Base-by-base conservation (phyloP, 1,140 invertebrate genomes). In the Hyles vespertilio region DNA sequence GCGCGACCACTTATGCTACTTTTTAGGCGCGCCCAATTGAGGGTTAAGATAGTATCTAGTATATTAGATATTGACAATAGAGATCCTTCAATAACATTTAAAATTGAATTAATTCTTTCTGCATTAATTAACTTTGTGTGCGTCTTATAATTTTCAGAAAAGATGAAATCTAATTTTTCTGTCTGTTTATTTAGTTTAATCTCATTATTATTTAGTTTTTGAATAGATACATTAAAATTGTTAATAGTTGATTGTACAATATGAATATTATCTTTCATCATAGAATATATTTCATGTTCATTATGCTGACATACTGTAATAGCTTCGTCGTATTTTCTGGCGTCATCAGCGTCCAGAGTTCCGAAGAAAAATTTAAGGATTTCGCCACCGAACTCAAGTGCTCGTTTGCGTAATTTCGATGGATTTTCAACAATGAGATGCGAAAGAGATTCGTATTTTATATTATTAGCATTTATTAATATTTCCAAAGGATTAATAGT, bases 341-440 rank as follows among this genome's bases (percentile, higher is more conserved):
- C 22, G 22, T 22, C 22, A 2, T 22, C 22, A 22, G 22, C 22
- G 22, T 56, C 60, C 54, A 69, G 46, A 7, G 65, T 67, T 5
- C 65, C 65, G 22, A 70, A 67, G 11, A 67, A 67, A 46, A 70
- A 62, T 7, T 70, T 67, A 43, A 70, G 47, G 5, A 65, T 64
- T 63, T 64, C 61, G 2, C 61, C 68, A 40, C 61, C 61, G 9
- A 62, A 61, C 58, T 67, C 57, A 34, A 67, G 11, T 36, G 57
- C 58, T 48, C 69, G 8, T 61, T 67, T 65, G 10, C 22, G 33
- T 44, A 46, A 22, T 2, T 11, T 58, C 9, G 51, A 10, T 45
- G 43, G 3, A 10, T 56, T 50, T 34, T 49, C 51, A 8, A 45
- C 43, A 12, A 67, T 58, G 10, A 70, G 48, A 61, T 67, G 65